These are phyloP conservation scores for Brachionus koreanus DNA, from an alignment of 1,140 invertebrate species.

Conservation along the genomic window DNA sequence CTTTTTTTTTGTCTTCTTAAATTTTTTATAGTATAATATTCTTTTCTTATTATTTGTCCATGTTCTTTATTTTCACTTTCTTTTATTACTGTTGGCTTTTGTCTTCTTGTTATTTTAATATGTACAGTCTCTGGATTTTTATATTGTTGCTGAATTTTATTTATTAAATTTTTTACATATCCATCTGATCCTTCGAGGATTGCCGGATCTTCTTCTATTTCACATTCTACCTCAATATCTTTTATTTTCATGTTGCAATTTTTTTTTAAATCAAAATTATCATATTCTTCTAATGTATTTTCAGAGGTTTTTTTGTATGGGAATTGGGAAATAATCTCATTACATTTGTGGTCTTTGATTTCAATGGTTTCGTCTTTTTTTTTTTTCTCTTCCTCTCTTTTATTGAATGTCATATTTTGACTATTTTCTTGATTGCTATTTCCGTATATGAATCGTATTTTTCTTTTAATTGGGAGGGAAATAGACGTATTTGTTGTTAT, in stretches of 20 bases:
- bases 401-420: neutral
- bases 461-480: neutral
- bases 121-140: constrained; percentile 40
- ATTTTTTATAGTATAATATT: constrained; percentile 38
- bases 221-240: constrained; percentile 40
- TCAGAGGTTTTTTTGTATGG: neutral
- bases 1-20: neutral
- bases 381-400: neutral
- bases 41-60: constrained; percentile 17
- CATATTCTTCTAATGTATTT: neutral
- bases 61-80: neutral
- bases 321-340: constrained; percentile 1
- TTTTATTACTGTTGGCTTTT: neutral
- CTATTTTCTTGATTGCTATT: neutral
- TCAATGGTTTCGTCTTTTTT: too few relatives aligned
- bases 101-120: constrained; percentile 35
- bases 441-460: constrained; percentile 26
- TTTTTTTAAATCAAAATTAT: constrained; percentile 26
- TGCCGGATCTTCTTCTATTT: constrained; percentile 40
- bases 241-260: constrained; percentile 4
- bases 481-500: constrained; percentile 38
- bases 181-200: constrained; percentile 30
- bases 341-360: neutral
- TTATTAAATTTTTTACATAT: constrained; percentile 30
- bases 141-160: constrained; percentile 36